Evolutionary conservation across 2,888 invertebrate genomes (phyloP).

Genomic region (Thymelicus lineola): DNA sequence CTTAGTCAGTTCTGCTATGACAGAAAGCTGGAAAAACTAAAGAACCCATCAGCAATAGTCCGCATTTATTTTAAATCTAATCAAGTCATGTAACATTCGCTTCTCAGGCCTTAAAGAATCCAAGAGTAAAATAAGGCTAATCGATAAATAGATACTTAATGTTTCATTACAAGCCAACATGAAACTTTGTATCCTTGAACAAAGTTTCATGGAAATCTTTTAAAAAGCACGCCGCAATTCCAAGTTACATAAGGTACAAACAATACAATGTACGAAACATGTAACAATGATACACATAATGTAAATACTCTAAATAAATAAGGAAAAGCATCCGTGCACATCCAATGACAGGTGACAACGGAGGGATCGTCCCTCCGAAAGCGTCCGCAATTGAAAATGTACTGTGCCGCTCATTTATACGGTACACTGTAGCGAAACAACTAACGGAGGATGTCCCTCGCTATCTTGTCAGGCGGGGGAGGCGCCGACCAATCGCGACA

Average conservation of each 20-base stretch:
- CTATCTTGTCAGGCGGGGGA: slow-evolving; percentile 84
- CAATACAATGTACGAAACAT: slow-evolving; percentile 35
- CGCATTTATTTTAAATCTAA: too few relatives aligned
- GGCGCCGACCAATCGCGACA: slow-evolving; percentile 73
- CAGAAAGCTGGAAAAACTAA: too few relatives aligned
- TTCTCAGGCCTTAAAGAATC: not conserved
- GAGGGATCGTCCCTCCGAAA: slow-evolving; percentile 79
- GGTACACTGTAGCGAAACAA: slow-evolving; percentile 49
- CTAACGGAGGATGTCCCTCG: slow-evolving; percentile 75
- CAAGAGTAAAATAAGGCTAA: not conserved
- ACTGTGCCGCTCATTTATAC: slow-evolving; percentile 49
- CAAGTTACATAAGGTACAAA: not conserved
- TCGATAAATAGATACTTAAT: not conserved
- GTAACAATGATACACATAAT: slow-evolving; percentile 53
- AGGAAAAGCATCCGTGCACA: slow-evolving; percentile 76
- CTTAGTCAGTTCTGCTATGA: too few relatives aligned
- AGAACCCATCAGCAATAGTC: too few relatives aligned
- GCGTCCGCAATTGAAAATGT: slow-evolving; percentile 48
- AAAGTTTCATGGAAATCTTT: slow-evolving; percentile 18
- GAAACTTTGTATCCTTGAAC: slow-evolving; percentile 24
- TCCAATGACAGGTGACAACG: slow-evolving; percentile 82
- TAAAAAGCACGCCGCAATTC: slow-evolving; percentile 26
- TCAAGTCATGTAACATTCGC: too few relatives aligned
- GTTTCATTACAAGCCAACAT: slow-evolving; percentile 8
- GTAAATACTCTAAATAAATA: slow-evolving; percentile 63